Conservation (phyloP, 2,888 invertebrate genomes). For the Caenorhabditis wallacei region DNA sequence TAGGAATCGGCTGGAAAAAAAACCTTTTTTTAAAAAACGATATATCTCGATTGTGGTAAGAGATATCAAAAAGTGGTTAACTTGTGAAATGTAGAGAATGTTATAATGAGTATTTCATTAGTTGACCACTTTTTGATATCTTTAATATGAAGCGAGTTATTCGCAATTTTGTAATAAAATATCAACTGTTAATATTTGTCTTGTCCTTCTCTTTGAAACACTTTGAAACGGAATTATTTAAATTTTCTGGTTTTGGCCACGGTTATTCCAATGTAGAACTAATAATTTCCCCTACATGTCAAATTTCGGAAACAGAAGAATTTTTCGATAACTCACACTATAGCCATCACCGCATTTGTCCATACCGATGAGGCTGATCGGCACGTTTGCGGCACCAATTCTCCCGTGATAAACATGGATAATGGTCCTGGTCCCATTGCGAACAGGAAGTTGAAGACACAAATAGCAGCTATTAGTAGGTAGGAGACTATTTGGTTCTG, state of each 20-base stretch:
- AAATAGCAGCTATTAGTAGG: conserved; percentile 28
- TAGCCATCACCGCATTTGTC: conserved; percentile 55
- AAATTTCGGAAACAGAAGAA: not conserved
- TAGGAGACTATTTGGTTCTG: conserved; percentile 31
- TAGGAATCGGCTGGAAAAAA: conserved; percentile 28
- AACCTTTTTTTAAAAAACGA: not conserved
- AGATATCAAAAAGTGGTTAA: too few species aligned
- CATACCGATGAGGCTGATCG: conserved; percentile 53
- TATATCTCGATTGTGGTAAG: too few species aligned
- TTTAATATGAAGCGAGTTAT: too few species aligned
- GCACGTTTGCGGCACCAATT: conserved; percentile 44
- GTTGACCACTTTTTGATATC: too few species aligned
- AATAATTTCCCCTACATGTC: too few species aligned
- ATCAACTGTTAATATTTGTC: too few species aligned
- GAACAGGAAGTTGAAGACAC: conserved; percentile 60
- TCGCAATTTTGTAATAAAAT: too few species aligned
- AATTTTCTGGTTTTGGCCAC: too few species aligned
- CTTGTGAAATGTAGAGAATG: too few species aligned
- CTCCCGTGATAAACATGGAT: conserved; percentile 56
- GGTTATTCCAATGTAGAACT: too few species aligned
- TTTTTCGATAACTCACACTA: conserved; percentile 25
- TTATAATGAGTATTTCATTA: too few species aligned
- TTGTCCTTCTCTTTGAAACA: not conserved
- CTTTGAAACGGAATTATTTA: too few species aligned
- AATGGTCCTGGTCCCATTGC: conserved; percentile 64